These are phyloP conservation scores for Myxocyprinus asiaticus DNA, from an alignment of 2,113 vertebrate species.

Conservation along the genomic window DNA sequence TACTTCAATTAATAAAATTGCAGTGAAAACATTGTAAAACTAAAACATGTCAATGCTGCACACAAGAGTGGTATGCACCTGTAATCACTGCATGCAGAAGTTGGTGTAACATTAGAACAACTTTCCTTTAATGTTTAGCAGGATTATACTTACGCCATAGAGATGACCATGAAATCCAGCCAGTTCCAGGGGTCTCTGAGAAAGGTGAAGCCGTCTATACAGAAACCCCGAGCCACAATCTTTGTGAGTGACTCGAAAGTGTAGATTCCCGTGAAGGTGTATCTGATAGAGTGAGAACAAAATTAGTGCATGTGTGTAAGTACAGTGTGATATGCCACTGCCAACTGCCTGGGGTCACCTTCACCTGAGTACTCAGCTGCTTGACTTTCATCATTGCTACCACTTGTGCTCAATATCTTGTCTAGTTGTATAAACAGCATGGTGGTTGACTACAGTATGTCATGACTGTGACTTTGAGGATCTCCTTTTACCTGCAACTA, in stretches of 20 bases:
- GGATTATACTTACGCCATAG: slow-evolving; percentile 93
- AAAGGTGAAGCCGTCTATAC: slow-evolving; percentile 95
- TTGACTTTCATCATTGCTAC: too few species aligned
- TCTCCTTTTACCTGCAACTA: too few species aligned
- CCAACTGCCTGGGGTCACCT: too few species aligned
- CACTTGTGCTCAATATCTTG: too few species aligned
- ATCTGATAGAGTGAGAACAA: slow-evolving; percentile 72
- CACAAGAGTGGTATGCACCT: neutral
- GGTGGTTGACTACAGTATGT: too few species aligned
- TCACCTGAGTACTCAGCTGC: too few species aligned
- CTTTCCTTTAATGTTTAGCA: slow-evolving; percentile 49
- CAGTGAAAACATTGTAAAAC: too few species aligned
- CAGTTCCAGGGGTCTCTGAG: slow-evolving; percentile 97
- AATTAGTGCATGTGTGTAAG: neutral
- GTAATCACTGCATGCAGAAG: neutral
- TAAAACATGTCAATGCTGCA: too few species aligned
- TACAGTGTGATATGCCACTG: neutral
- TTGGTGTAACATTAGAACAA: slow-evolving; percentile 67
- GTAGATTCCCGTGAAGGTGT: slow-evolving; percentile 98
- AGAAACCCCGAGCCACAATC: slow-evolving; percentile 95
- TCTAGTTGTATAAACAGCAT: too few species aligned
- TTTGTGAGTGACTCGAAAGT: slow-evolving; percentile 98
- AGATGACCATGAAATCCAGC: slow-evolving; percentile 98
- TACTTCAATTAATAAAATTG: too few species aligned
- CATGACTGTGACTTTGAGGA: too few species aligned